Evolutionary conservation across 2,797 vertebrate species (phyloP).

Genomic region (Silurus aristotelis): DNA sequence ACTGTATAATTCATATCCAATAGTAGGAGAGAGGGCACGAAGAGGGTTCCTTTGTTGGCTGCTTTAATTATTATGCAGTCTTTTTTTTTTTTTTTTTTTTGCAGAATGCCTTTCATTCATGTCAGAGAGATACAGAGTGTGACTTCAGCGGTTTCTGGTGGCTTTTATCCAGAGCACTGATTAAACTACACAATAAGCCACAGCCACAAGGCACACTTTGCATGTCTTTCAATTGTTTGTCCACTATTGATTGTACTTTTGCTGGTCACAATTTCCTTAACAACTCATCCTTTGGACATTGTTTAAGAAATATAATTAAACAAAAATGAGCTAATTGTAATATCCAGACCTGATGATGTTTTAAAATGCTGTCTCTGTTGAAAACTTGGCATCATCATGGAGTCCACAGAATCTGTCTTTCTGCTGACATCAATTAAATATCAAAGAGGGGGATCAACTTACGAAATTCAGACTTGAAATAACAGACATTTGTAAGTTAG

Average conservation of each 20-base stretch:
- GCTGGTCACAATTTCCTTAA: not conserved
- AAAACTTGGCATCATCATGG: slow-evolving; percentile 55
- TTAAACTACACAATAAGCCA: slow-evolving; percentile 26
- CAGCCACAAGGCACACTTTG: not conserved
- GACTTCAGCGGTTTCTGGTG: slow-evolving; percentile 39
- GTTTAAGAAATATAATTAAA: not conserved
- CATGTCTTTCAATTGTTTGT: slow-evolving; percentile 14
- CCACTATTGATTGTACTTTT: not conserved
- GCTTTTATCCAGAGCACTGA: slow-evolving; percentile 38
- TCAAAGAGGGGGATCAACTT: slow-evolving; percentile 33
- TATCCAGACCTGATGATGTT: too few species aligned
- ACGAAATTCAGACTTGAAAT: slow-evolving; percentile 57
- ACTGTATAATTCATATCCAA: slow-evolving; percentile 67
- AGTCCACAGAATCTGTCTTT: slow-evolving; percentile 54
- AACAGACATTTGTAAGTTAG: slow-evolving; percentile 52
- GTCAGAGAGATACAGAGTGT: slow-evolving; percentile 33
- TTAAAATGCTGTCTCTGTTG: slow-evolving; percentile 9
- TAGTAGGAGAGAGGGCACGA: slow-evolving; percentile 45
- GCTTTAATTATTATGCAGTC: slow-evolving; percentile 60
- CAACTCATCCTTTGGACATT: not conserved
- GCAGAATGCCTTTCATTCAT: slow-evolving; percentile 42
- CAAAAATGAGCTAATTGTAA: not conserved
- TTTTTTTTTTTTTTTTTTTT: slow-evolving; percentile 20
- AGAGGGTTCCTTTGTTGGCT: slow-evolving; percentile 63
- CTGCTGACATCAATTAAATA: slow-evolving; percentile 57